Evolutionary conservation across 2,888 invertebrate species (phyloP).

Genomic region (Idaea dimidiata): DNA sequence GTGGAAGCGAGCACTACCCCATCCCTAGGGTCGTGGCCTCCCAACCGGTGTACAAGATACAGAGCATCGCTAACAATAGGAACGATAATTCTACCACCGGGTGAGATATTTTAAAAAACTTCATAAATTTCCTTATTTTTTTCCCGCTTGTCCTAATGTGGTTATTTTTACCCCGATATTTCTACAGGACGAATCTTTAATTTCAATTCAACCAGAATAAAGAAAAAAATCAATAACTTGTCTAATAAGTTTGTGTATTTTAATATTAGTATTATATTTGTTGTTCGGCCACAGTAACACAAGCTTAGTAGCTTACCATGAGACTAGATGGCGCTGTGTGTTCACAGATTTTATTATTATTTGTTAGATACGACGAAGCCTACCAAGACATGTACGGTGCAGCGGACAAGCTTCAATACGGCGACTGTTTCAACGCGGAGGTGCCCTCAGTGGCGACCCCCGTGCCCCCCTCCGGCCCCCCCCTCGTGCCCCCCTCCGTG

Average conservation of each 20-base stretch:
- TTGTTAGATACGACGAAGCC: conserved; percentile 64
- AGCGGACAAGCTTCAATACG: conserved; percentile 67
- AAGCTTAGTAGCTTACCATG: no score
- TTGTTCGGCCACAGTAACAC: no score
- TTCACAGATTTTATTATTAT: neutral
- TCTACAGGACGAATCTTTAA: no score
- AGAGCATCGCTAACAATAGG: conserved; percentile 57
- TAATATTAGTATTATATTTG: no score
- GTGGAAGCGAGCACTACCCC: conserved; percentile 43
- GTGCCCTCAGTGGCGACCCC: conserved; percentile 10
- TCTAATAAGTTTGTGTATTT: no score
- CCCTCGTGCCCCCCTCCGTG: conserved; percentile 17
- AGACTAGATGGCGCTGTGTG: no score
- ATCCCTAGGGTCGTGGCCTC: conserved; percentile 18
- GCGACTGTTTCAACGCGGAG: conserved; percentile 59
- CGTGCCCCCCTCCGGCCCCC: conserved; percentile 10
- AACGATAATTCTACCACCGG: conserved; percentile 40
- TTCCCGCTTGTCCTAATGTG: no score
- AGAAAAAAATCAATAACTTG: no score
- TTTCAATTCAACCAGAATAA: no score
- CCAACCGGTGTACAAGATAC: conserved; percentile 54
- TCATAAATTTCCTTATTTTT: no score
- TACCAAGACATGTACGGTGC: conserved; percentile 74
- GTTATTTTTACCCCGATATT: no score
- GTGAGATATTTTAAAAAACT: conserved; percentile 21